Conservation (phyloP, 1,140 invertebrate genomes). For the Phymastichus coffea region DNA sequence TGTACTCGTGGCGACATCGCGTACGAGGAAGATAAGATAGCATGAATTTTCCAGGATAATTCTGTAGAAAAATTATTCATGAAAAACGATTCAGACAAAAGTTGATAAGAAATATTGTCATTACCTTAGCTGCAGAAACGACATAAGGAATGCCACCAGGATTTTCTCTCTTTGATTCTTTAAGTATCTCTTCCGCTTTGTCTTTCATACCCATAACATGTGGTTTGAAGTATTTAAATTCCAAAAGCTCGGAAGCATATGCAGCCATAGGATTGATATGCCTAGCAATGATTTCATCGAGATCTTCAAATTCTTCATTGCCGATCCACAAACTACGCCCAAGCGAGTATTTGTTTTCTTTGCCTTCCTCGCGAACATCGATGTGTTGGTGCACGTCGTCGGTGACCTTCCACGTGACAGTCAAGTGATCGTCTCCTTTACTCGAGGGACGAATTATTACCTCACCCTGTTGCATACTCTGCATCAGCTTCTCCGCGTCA, state of each 20-base stretch:
- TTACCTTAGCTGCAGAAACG: constrained; percentile 76
- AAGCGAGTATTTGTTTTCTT: constrained; percentile 94
- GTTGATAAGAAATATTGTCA: background rate
- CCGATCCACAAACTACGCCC: constrained; percentile 85
- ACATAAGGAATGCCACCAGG: constrained; percentile 89
- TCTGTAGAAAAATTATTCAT: constrained; percentile 49
- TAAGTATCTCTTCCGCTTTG: constrained; percentile 83
- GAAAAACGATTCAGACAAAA: background rate
- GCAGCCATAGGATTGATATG: constrained; percentile 95
- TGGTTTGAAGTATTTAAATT: constrained; percentile 88
- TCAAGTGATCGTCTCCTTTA: constrained; percentile 93
- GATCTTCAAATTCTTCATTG: constrained; percentile 92
- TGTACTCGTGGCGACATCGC: constrained; percentile 85
- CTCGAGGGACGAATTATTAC: constrained; percentile 95
- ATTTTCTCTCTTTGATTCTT: constrained; percentile 83
- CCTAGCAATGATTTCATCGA: constrained; percentile 98
- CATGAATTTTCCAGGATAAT: constrained; percentile 93
- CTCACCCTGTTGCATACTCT: constrained; percentile 92
- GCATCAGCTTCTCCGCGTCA: constrained; percentile 89
- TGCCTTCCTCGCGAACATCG: constrained; percentile 92
- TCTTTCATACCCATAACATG: constrained; percentile 73
- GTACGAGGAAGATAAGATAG: constrained; percentile 89
- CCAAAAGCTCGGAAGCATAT: constrained; percentile 84
- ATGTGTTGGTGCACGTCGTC: constrained; percentile 95
- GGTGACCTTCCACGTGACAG: constrained; percentile 97